Conservation (phyloP, 2,888 invertebrate species). For the Dryocosmus kuriphilus region DNA sequence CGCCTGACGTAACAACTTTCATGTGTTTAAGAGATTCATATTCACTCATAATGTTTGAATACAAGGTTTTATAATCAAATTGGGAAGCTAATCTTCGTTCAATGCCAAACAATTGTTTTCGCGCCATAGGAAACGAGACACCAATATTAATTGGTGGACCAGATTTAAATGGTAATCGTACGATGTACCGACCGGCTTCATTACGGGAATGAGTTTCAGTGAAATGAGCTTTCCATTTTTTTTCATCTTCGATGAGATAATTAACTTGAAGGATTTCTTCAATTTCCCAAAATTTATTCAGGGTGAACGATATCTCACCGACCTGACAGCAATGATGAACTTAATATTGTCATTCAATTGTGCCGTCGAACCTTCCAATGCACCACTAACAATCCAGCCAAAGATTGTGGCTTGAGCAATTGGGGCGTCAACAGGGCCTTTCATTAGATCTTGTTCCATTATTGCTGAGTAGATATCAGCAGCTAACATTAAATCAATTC, state of each 20-base stretch:
- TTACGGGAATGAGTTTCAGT: constrained; percentile 52
- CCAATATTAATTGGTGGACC: constrained; percentile 21
- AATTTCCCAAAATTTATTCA: constrained; percentile 57
- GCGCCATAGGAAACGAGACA: no score
- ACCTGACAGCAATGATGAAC: constrained; percentile 2
- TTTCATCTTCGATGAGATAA: constrained; percentile 53
- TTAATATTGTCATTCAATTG: no score
- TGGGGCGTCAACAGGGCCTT: neutral
- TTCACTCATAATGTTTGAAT: no score
- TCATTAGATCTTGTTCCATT: neutral
- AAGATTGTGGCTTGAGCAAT: neutral
- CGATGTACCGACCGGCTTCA: constrained; percentile 58
- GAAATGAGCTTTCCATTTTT: constrained; percentile 59
- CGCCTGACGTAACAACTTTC: no score
- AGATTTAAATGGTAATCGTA: constrained; percentile 58
- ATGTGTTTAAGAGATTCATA: no score
- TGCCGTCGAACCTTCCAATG: neutral
- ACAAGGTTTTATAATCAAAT: no score
- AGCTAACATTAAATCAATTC: constrained; percentile 10
- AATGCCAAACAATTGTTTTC: no score
- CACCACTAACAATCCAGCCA: neutral
- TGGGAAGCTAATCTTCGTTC: no score
- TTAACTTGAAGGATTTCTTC: constrained; percentile 54
- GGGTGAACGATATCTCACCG: no score
- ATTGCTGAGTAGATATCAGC: neutral